phyloP scores from a whole-genome alignment of 2,888 invertebrate genomes.

The Phortica okadai region DNA sequence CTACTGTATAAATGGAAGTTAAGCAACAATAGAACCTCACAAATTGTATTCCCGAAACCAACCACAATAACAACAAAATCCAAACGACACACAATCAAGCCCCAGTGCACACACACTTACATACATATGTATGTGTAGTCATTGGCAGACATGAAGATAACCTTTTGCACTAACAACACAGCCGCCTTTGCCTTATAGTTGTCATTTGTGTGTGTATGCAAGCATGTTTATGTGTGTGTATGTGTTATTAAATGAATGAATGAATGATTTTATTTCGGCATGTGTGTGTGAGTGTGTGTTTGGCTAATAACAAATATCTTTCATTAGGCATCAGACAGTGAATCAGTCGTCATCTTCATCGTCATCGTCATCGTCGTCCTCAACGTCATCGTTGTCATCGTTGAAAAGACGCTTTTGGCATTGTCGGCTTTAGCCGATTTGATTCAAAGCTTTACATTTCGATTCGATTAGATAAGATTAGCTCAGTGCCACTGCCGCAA shows the following conservation, averaged over 20 bases:
- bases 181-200: not conserved
- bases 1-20: too few relatives aligned
- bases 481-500: not conserved
- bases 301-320: constrained; percentile 41
- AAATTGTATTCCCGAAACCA: not conserved
- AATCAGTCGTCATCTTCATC: constrained; percentile 2
- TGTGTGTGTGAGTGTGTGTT: constrained; percentile 17
- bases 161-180: not conserved
- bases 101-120: not conserved
- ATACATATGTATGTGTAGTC: not conserved
- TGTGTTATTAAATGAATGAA: constrained; percentile 5
- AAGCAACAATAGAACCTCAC: not conserved
- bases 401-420: constrained; percentile 29
- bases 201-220: not conserved
- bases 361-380: constrained; percentile 35
- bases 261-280: constrained; percentile 21
- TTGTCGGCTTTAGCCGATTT: constrained; percentile 43
- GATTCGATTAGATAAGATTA: constrained; percentile 24
- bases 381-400: constrained; percentile 3
- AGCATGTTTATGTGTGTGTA: not conserved
- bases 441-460: not conserved
- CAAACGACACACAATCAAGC: constrained; percentile 39
- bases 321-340: constrained; percentile 36
- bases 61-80: constrained; percentile 10
- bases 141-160: not conserved